These are phyloP conservation scores for Ptyas mucosa DNA, from an alignment of 2,113 vertebrate genomes.

Conservation along the genomic window DNA sequence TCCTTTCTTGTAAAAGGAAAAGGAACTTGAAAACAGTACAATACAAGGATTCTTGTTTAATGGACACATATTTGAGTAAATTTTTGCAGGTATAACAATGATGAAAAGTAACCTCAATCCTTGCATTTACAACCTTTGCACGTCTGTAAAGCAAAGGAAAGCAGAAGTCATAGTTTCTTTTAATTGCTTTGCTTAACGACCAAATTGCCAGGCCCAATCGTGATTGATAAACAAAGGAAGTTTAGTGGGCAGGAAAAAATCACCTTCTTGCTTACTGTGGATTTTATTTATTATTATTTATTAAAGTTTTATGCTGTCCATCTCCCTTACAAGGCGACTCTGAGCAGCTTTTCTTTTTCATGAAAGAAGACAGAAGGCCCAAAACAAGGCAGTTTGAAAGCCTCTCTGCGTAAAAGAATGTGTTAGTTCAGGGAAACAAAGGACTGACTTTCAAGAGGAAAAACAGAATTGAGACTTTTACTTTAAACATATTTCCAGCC, in stretches of 20 bases:
- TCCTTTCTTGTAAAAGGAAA: background rate
- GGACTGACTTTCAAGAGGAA: background rate
- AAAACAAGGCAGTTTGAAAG: background rate
- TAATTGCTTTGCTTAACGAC: background rate
- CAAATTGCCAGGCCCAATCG: background rate
- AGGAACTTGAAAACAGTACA: background rate
- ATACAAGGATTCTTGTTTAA: background rate
- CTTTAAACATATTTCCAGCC: background rate
- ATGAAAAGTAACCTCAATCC: background rate
- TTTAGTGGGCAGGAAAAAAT: background rate
- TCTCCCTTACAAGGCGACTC: background rate
- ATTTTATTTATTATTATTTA: background rate
- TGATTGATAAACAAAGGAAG: background rate
- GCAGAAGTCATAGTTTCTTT: background rate
- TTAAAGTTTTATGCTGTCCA: background rate
- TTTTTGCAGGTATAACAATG: background rate
- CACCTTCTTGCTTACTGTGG: background rate
- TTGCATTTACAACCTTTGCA: background rate
- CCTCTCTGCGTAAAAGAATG: no score
- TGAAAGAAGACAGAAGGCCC: background rate
- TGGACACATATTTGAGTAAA: background rate
- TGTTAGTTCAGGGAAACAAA: background rate
- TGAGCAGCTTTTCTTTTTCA: background rate
- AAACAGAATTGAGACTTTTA: conserved; percentile 4
- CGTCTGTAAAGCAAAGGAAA: background rate